Evolutionary conservation across 2,888 invertebrate species (phyloP), one percentile per base, ranked within the genome.

Genomic region (Lasioglossum morio): DNA sequence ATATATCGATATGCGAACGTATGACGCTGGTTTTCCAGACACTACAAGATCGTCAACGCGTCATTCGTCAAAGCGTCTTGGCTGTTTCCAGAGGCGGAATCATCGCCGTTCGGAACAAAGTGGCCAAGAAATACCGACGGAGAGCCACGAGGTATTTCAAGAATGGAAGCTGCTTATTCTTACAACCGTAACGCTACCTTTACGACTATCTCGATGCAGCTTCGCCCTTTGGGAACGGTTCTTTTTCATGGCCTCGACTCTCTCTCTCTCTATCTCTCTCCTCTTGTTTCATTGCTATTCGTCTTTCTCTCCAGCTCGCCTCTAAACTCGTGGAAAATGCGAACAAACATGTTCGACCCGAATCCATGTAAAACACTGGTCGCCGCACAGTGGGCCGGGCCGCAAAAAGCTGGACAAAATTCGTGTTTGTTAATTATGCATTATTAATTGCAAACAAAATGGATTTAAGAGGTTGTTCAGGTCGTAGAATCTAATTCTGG

Each of bases 141-240:
- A 60, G 66, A 78, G n/a, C 73, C 82, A 80, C 46, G 46, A 69
- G 72, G 77, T 75, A 78, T 75, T 77, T 81, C 83, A 72, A 73
- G 80, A 72, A 86, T 63, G 86, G 72, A 66, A 23, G 60, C 75
- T 78, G 83, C 60, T 75, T 80, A 80, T 80, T 75, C 74, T 53
- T 23, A 70, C 85, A 79, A 74, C 72, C 77, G 79, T 86, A 80
- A 79, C 77, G 80, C 48, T 79, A 77, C 82, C 79, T 86, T 82
- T 77, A 86, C 86, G 82, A 79, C 82, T 77, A 83, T 83, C 79
- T 70, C 66, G 74, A 80, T 78, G 73, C 73, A 83, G 53, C 77
- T 53, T 77, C 69, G 66, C 48, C 86, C 87, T 80, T 75, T 78
- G 79, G 77, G 79, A 86, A 83, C 75, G 82, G 53, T 86, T 69